These are phyloP conservation scores for Apogon hyalosoma DNA, from an alignment of 2,797 vertebrate species.

Conservation along the genomic window DNA sequence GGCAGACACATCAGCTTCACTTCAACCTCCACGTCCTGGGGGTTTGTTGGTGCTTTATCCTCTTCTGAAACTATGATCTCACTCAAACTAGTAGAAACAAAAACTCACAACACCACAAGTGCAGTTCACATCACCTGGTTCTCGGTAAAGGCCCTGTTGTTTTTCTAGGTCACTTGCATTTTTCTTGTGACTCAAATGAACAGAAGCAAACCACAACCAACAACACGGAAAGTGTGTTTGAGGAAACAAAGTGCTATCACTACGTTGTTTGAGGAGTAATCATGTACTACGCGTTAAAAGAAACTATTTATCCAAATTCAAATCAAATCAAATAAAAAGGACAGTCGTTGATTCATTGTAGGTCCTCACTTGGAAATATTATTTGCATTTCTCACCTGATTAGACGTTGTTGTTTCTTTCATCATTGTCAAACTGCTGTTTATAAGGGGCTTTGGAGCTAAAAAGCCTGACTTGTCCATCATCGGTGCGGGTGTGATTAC, in stretches of 20 bases:
- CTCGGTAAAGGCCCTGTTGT: no score
- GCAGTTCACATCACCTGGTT: background rate
- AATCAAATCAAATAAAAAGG: background rate
- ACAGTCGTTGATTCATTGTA: no score
- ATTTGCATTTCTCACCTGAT: constrained; percentile 38
- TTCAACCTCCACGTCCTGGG: no score
- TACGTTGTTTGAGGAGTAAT: no score
- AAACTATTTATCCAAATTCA: background rate
- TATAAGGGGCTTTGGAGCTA: background rate
- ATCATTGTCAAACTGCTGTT: background rate
- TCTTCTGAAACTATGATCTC: background rate
- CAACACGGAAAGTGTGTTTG: background rate
- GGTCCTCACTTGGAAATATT: no score
- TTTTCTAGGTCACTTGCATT: constrained; percentile 14
- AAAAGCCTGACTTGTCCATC: constrained; percentile 7
- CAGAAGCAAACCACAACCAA: background rate
- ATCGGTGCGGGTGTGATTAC: background rate
- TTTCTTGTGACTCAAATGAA: background rate
- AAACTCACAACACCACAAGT: background rate
- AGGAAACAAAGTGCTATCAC: background rate
- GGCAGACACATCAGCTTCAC: background rate
- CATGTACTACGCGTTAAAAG: no score
- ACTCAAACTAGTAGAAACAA: background rate
- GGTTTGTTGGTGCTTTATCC: background rate
- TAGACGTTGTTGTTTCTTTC: background rate